Conservation (phyloP, 2,113 vertebrate genomes). For the Piprites chloris region DNA sequence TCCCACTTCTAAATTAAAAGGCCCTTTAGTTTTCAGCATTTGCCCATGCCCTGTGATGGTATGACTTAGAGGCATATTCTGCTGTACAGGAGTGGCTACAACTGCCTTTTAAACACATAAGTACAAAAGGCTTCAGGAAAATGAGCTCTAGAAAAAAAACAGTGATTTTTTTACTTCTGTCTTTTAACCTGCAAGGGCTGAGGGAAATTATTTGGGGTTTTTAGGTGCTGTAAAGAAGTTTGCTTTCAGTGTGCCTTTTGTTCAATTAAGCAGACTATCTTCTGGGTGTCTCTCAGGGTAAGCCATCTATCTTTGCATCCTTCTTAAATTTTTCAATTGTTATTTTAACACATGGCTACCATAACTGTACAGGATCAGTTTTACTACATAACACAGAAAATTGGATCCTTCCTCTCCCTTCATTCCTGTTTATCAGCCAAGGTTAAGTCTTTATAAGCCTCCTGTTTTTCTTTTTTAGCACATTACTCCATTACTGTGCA, state of each 20-base stretch:
- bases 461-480: neutral
- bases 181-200: neutral
- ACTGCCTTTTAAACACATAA: neutral
- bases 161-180: neutral
- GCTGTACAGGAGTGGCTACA: neutral
- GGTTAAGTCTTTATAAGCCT: neutral
- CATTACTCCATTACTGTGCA: neutral
- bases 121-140: neutral
- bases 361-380: neutral
- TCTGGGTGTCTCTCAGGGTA: neutral
- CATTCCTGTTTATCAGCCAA: neutral
- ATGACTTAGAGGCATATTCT: neutral
- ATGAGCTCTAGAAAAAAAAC: neutral
- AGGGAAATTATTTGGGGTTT: neutral
- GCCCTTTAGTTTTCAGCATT: neutral
- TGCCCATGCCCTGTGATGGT: neutral
- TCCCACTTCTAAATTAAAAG: neutral
- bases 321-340: neutral
- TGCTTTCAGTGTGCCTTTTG: neutral
- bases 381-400: neutral
- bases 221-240: neutral
- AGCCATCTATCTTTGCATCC: neutral
- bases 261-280: neutral
- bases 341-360: neutral
- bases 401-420: neutral